phyloP scores from a whole-genome alignment of 2,113 vertebrate genomes.

The Poeciliopsis retropinna region DNA sequence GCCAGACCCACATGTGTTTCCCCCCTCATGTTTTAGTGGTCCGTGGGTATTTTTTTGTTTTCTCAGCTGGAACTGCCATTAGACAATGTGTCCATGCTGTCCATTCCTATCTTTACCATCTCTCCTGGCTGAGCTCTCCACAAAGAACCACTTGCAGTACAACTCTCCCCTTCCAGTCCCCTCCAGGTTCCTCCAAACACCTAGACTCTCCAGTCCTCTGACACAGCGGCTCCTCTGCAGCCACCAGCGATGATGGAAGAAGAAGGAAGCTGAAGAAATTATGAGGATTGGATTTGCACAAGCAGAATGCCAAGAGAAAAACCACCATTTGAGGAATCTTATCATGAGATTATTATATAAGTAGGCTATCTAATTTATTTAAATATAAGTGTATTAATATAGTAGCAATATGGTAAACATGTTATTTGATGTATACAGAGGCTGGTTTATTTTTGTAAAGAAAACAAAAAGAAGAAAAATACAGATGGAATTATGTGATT shows the following conservation, averaged over 20 bases:
- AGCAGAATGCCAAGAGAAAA: not conserved
- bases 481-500: not conserved
- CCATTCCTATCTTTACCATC: constrained; percentile 72
- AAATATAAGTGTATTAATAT: not conserved
- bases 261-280: constrained; percentile 10
- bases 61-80: constrained; percentile 84
- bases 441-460: not conserved
- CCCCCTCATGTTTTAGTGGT: constrained; percentile 77
- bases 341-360: not conserved
- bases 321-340: not conserved
- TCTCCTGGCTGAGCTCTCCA: constrained; percentile 25
- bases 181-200: constrained; percentile 28
- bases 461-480: not conserved
- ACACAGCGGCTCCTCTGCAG: constrained; percentile 28
- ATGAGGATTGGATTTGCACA: not conserved
- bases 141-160: not conserved
- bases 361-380: not conserved
- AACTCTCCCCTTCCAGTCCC: not conserved
- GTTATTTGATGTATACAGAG: not conserved
- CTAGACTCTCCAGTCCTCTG: constrained; percentile 49
- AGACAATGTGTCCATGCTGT: constrained; percentile 73
- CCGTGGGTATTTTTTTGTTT: constrained; percentile 81
- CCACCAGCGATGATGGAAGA: constrained; percentile 72
- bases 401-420: no score
- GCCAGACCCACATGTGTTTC: constrained; percentile 78